Evolutionary conservation across 2,888 invertebrate genomes (phyloP).

Genomic region (Cerastis leucographa): DNA sequence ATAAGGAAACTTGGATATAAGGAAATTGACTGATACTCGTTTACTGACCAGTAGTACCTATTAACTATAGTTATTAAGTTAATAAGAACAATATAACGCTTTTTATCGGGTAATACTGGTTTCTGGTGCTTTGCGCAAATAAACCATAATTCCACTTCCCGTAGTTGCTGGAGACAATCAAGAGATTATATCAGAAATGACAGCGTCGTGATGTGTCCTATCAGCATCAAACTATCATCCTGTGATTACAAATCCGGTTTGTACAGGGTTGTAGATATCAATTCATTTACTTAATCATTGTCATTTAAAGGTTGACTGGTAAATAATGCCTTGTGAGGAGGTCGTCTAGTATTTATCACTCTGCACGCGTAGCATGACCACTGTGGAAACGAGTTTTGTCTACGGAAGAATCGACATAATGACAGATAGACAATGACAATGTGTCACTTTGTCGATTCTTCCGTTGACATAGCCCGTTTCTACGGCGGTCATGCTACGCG

Average conservation of each 20-base stretch:
- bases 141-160: slow-evolving; percentile 9
- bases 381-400: too few relatives aligned
- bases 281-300: too few relatives aligned
- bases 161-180: slow-evolving; percentile 38
- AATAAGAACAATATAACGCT: slow-evolving; percentile 39
- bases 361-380: too few relatives aligned
- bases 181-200: slow-evolving; percentile 15
- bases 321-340: too few relatives aligned
- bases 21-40: slow-evolving; percentile 51
- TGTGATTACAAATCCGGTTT: background rate
- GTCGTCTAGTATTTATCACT: too few relatives aligned
- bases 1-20: slow-evolving; percentile 59
- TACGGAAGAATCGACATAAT: too few relatives aligned
- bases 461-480: too few relatives aligned
- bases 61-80: slow-evolving; percentile 50
- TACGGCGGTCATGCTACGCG: too few relatives aligned
- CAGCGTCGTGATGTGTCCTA: slow-evolving; percentile 3
- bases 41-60: slow-evolving; percentile 37
- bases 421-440: too few relatives aligned
- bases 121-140: background rate
- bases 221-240: background rate
- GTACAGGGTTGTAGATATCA: background rate
- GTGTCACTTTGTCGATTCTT: too few relatives aligned
- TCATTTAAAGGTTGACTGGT: too few relatives aligned
- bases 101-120: slow-evolving; percentile 32